phyloP scores from a whole-genome alignment of 2,888 invertebrate species.

The Chloromyia formosa region DNA sequence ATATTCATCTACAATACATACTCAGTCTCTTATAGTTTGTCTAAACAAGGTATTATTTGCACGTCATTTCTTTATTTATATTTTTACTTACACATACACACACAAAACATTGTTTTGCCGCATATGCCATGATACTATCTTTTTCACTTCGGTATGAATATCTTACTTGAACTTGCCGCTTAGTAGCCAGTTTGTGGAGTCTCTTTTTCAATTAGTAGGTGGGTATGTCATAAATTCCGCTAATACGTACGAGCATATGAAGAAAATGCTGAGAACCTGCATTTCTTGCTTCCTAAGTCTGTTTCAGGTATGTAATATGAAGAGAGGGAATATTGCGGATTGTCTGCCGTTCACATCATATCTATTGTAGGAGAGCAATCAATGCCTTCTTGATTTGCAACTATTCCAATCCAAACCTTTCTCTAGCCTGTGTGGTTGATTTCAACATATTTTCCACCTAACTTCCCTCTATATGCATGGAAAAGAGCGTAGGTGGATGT shows the following conservation, averaged over 20 bases:
- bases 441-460: too few relatives aligned
- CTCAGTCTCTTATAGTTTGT: conserved; percentile 6
- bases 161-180: neutral
- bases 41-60: conserved; percentile 33
- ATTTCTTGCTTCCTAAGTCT: neutral
- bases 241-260: conserved; percentile 11
- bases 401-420: too few relatives aligned
- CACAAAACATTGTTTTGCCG: neutral
- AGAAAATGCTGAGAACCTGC: conserved; percentile 19
- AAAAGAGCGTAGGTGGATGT: too few relatives aligned
- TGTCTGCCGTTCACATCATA: too few relatives aligned
- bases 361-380: too few relatives aligned
- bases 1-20: neutral
- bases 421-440: too few relatives aligned
- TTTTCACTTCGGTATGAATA: neutral
- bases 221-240: conserved; percentile 36
- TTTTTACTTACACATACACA: neutral
- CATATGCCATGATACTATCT: too few relatives aligned
- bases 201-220: conserved; percentile 41
- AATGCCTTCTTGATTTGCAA: too few relatives aligned
- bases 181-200: conserved; percentile 22
- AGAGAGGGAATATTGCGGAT: too few relatives aligned
- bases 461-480: too few relatives aligned
- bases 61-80: conserved; percentile 8
- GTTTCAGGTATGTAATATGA: too few relatives aligned